Conservation (phyloP, 2,797 vertebrate genomes). For the Syngnathus rostellatus region DNA sequence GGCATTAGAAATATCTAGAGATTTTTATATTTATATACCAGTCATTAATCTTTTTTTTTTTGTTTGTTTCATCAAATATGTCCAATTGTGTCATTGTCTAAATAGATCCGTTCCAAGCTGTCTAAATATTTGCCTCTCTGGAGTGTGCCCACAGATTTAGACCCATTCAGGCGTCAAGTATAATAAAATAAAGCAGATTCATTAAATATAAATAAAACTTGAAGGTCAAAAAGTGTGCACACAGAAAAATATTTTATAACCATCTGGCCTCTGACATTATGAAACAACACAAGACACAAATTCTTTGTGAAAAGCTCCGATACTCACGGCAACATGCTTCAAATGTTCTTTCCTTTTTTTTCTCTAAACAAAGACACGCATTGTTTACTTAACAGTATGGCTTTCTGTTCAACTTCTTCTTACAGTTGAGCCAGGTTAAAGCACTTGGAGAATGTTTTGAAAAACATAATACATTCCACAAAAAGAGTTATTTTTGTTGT, state of each 20-base stretch:
- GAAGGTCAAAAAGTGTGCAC: background rate
- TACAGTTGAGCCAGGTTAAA: background rate
- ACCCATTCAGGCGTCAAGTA: constrained; percentile 23
- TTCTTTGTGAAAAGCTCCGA: constrained; percentile 14
- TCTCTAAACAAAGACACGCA: constrained; percentile 11
- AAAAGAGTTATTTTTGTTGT: background rate
- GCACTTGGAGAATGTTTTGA: background rate
- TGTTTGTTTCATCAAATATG: background rate
- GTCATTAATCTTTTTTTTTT: too few relatives aligned
- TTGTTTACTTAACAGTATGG: background rate
- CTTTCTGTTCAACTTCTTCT: background rate
- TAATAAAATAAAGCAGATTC: constrained; percentile 26
- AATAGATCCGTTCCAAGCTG: background rate
- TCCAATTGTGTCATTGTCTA: background rate
- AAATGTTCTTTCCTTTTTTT: constrained; percentile 8
- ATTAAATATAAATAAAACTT: background rate
- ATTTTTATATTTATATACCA: too few relatives aligned
- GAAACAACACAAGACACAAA: constrained; percentile 14
- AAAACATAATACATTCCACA: background rate
- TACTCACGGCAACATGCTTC: constrained; percentile 18
- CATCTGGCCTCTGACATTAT: constrained; percentile 38
- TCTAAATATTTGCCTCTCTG: background rate
- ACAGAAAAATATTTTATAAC: constrained; percentile 18
- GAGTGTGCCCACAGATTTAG: background rate
- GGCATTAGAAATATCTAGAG: too few relatives aligned